A percentile compares a stretch with the other conserved stretches of the same genome.
Conservation (phyloP, 2,888 invertebrate genomes). For the Eumacrocentrus americanus region DNA sequence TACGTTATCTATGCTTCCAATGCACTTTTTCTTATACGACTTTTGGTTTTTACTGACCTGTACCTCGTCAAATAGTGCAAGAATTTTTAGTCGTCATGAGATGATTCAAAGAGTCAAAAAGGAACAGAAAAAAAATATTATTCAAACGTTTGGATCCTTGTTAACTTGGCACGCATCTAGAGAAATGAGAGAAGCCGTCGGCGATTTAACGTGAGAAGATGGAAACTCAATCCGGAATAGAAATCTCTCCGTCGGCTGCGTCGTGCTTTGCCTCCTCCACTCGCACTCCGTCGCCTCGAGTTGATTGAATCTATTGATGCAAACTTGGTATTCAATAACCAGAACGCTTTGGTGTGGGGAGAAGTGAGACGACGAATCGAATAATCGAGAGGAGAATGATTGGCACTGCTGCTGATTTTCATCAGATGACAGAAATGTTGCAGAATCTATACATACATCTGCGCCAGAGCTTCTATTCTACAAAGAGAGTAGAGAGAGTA, state of each 20-base stretch:
- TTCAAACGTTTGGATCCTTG: not conserved
- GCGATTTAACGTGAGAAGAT: constrained; percentile 11
- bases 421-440: no score
- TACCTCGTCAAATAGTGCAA: no score
- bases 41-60: no score
- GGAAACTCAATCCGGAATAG: constrained; percentile 6
- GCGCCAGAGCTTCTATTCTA: no score
- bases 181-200: not conserved
- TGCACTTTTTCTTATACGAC: no score
- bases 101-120: not conserved
- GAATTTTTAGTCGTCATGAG: no score
- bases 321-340: constrained; percentile 14
- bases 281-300: not conserved
- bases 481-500: no score
- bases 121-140: not conserved
- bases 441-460: no score
- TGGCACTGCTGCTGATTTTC: no score
- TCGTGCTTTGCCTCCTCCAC: not conserved
- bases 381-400: not conserved
- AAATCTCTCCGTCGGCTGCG: constrained; percentile 6
- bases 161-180: constrained; percentile 3
- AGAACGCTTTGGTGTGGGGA: not conserved
- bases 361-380: not conserved
- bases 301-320: constrained; percentile 20
- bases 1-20: no score